Evolutionary conservation across 2,113 vertebrate genomes (phyloP).

Genomic region (Engraulis encrasicolus): DNA sequence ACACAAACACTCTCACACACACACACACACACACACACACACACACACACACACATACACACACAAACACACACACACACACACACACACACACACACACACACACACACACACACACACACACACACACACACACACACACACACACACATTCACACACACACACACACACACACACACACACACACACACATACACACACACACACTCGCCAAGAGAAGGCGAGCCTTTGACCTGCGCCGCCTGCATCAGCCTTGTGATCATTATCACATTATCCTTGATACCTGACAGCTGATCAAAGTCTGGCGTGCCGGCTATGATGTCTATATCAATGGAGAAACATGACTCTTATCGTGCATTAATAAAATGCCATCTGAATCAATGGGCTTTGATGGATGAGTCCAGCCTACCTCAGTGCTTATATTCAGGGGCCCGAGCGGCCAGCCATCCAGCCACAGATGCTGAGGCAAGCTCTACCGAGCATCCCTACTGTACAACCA

Average conservation of each 20-base stretch:
- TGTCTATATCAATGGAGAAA: constrained; percentile 32
- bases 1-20: too few species aligned
- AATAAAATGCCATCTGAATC: constrained; percentile 44
- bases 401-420: constrained; percentile 34
- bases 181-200: too few species aligned
- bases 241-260: constrained; percentile 22
- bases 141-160: too few species aligned
- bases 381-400: constrained; percentile 43
- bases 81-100: too few species aligned
- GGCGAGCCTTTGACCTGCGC: constrained; percentile 28
- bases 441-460: constrained; percentile 32
- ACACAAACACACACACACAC: too few species aligned
- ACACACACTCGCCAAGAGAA: not conserved
- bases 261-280: constrained; percentile 16
- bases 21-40: too few species aligned
- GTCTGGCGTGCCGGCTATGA: not conserved
- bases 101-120: too few species aligned
- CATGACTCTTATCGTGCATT: constrained; percentile 41
- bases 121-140: too few species aligned
- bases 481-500: too few species aligned
- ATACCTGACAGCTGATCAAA: constrained; percentile 42
- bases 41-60: too few species aligned
- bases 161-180: too few species aligned
- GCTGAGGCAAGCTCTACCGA: constrained; percentile 12
- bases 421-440: too few species aligned